Percentiles rank a stretch among this genome's conserved stretches.
phyloP scores from a whole-genome alignment of 2,797 vertebrate genomes.

The Myotis vivesi region DNA sequence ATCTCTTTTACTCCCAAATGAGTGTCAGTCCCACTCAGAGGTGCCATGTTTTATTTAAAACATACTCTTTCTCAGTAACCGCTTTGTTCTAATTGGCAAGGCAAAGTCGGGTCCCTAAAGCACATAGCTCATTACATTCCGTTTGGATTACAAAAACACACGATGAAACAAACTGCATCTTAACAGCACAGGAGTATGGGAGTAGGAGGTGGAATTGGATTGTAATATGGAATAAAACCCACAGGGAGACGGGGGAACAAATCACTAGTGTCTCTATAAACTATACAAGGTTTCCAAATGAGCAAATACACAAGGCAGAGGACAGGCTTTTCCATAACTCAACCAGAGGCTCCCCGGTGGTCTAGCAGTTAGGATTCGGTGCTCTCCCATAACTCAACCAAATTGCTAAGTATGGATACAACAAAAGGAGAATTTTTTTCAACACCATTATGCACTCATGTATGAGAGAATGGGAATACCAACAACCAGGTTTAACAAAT shows the following conservation, averaged over 20 bases:
- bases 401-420: constrained; percentile 77
- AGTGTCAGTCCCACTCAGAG: constrained; percentile 75
- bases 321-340: constrained; percentile 80
- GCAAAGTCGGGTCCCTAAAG: constrained; percentile 86
- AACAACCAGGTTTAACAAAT: constrained; percentile 75
- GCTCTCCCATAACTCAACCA: constrained; percentile 81
- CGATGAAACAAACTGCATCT: constrained; percentile 87
- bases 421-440: constrained; percentile 49
- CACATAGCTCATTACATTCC: constrained; percentile 86
- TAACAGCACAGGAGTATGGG: constrained; percentile 83
- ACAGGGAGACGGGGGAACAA: constrained; percentile 82
- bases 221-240: constrained; percentile 84
- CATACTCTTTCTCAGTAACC: constrained; percentile 85
- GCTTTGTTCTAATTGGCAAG: constrained; percentile 88
- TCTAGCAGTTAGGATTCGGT: background rate
- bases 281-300: constrained; percentile 82
- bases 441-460: constrained; percentile 59
- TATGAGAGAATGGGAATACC: constrained; percentile 61
- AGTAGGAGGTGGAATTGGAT: constrained; percentile 83
- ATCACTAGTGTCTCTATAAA: constrained; percentile 83
- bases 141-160: constrained; percentile 88
- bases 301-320: constrained; percentile 80
- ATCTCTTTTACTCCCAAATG: constrained; percentile 75
- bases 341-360: constrained; percentile 53
- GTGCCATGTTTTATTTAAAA: constrained; percentile 89